Evolutionary conservation across 2,888 invertebrate genomes (phyloP).

Genomic region (Diaprepes abbreviatus): DNA sequence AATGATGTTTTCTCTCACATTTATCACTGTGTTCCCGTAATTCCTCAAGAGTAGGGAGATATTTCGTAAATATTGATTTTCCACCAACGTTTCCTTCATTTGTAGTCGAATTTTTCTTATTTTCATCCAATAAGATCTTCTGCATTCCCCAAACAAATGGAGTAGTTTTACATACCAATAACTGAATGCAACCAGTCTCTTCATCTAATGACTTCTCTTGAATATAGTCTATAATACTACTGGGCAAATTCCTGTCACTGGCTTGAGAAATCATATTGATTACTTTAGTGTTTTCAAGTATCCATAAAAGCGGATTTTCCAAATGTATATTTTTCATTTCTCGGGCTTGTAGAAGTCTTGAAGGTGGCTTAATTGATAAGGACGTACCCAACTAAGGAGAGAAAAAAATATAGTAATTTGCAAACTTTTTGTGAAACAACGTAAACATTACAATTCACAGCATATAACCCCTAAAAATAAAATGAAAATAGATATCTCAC

Average conservation of each 20-base stretch:
- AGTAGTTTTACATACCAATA: constrained; percentile 82
- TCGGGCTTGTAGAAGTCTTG: constrained; percentile 57
- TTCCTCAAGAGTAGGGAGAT: constrained; percentile 75
- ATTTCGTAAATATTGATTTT: constrained; percentile 71
- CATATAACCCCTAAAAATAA: too few relatives aligned
- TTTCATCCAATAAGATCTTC: constrained; percentile 68
- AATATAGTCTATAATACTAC: constrained; percentile 74
- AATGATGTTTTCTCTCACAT: constrained; percentile 75
- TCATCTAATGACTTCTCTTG: constrained; percentile 70
- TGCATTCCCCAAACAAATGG: constrained; percentile 86
- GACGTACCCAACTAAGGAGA: constrained; percentile 75
- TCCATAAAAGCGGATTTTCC: constrained; percentile 73
- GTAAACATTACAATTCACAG: too few relatives aligned
- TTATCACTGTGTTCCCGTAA: constrained; percentile 73
- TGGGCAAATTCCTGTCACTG: constrained; percentile 74
- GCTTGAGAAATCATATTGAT: constrained; percentile 73
- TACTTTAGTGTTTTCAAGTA: constrained; percentile 75
- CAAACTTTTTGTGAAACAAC: too few relatives aligned
- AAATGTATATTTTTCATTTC: constrained; percentile 55
- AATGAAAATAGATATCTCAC: too few relatives aligned
- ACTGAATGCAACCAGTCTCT: constrained; percentile 78
- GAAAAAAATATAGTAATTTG: too few relatives aligned
- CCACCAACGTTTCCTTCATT: constrained; percentile 58
- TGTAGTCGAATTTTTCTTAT: constrained; percentile 56
- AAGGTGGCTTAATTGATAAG: constrained; percentile 54